phyloP scores from a whole-genome alignment of 53 echinoderm and acorn worm species.

The Crossaster papposus region DNA sequence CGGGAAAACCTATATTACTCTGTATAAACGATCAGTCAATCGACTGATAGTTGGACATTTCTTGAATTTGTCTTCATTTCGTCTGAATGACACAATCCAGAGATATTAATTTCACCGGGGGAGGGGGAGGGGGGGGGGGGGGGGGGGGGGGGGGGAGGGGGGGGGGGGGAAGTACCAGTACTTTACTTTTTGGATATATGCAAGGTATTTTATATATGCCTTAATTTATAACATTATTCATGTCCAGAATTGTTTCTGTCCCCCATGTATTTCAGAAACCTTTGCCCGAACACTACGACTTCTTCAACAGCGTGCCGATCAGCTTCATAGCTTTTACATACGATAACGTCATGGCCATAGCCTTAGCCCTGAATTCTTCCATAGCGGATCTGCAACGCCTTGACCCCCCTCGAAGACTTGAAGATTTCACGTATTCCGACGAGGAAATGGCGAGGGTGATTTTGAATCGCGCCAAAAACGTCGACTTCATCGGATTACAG shows the following conservation, averaged over 20 bases:
- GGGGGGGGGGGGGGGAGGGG: too few species aligned
- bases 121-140: too few species aligned
- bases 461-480: not conserved
- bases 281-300: slow-evolving; percentile 11
- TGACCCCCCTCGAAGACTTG: slow-evolving; percentile 32
- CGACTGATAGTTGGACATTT: too few species aligned
- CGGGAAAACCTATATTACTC: too few species aligned
- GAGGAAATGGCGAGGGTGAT: slow-evolving; percentile 34
- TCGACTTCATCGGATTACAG: slow-evolving; percentile 28
- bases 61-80: too few species aligned
- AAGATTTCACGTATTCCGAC: slow-evolving; percentile 46
- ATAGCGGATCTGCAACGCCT: slow-evolving; percentile 36
- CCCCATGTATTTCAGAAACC: slow-evolving; percentile 16
- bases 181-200: too few species aligned
- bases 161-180: too few species aligned
- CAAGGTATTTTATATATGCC: too few species aligned
- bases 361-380: slow-evolving; percentile 33
- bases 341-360: slow-evolving; percentile 35
- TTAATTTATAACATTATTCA: not conserved
- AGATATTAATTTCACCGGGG: too few species aligned
- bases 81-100: too few species aligned
- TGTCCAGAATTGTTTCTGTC: not conserved
- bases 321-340: slow-evolving; percentile 17
- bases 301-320: slow-evolving; percentile 31
- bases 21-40: too few species aligned